phyloP scores from a whole-genome alignment of 2,113 vertebrate genomes.

The Spheniscus mendiculus region DNA sequence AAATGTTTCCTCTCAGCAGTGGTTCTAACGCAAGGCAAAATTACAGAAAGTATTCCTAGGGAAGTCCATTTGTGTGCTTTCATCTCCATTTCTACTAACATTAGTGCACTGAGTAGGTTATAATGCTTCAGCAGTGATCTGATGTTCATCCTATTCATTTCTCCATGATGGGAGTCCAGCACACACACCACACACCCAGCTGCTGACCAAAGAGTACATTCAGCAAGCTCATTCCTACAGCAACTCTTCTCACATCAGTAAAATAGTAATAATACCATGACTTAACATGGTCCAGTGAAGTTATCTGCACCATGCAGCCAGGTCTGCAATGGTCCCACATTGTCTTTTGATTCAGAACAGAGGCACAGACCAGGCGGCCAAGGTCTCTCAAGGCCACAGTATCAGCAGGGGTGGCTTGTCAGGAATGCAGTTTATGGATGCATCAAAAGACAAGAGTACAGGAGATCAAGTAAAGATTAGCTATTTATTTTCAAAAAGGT shows the following conservation, averaged over 20 bases:
- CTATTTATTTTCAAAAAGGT: not conserved
- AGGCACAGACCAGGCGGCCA: not conserved
- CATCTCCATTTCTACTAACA: not conserved
- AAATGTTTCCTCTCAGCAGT: accelerated
- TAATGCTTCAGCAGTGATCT: not conserved
- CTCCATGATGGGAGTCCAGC: not conserved
- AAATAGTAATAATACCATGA: not conserved
- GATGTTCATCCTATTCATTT: not conserved
- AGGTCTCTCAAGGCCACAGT: not conserved
- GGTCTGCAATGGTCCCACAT: not conserved
- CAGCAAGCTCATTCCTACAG: not conserved
- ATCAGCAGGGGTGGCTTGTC: not conserved
- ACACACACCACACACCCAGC: not conserved
- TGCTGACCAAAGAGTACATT: not conserved
- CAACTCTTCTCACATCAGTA: not conserved
- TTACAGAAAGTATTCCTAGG: not conserved
- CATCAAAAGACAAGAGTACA: not conserved
- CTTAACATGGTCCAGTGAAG: not conserved
- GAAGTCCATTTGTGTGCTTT: not conserved
- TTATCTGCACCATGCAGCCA: not conserved
- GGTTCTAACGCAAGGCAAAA: not conserved
- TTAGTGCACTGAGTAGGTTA: not conserved
- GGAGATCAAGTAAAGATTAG: slow-evolving; percentile 6
- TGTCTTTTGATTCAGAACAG: not conserved
- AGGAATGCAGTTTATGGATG: not conserved